Base-by-base conservation (phyloP, 1,140 invertebrate species). In the Macrobrachium rosenbergii region DNA sequence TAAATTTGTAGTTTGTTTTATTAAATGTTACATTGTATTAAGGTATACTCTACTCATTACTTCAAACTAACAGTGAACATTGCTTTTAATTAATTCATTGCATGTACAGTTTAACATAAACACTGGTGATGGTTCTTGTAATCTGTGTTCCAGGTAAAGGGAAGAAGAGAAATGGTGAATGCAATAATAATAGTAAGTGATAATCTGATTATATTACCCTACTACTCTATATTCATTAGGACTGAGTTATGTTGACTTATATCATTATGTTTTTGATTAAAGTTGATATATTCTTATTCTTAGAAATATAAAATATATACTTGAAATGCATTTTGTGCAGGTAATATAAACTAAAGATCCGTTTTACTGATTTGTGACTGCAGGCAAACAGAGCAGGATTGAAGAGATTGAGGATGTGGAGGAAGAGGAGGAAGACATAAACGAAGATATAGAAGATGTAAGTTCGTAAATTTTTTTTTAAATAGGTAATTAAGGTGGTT, bases 321-420 rank as follows among this genome's bases (percentile, higher is more conserved):
- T 52, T 52, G 2, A 8, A 52, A 52, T 52, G 52, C 52, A 52
- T 52, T 52, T 52, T 8, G 2, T 52, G 7, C 7, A 10, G 7
- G 12, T 52, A 52, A 52, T 12, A 52, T 12, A 52, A 52, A 52
- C 52, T 52, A 52, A 52, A 10, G 7, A 52, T 0, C 52, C 12
- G 2, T 52, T 12, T 52, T 10, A 10, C 11, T 23, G 16, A 78
- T 52, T 19, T 64, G 21, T 78, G 19, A 77, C 12, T 64, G 19
- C 58, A 89, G 88, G 88, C 28, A 89, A 89, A 67, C 79, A 77
- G 63, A 82, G 62, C 82, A 79, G 67, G 3, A 59, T 78, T 23
- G 79, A 86, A 23, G 83, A 80, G 88, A 93, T 92, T 86, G 93
- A 94, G 91, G 94, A 92, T 79, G 93, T 93, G 8, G 91, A 92